A percentile compares a stretch with the other conserved stretches of the same genome.
These are phyloP conservation scores for Amphipoea oculea DNA, from an alignment of 2,888 invertebrate species.

Conservation along the genomic window DNA sequence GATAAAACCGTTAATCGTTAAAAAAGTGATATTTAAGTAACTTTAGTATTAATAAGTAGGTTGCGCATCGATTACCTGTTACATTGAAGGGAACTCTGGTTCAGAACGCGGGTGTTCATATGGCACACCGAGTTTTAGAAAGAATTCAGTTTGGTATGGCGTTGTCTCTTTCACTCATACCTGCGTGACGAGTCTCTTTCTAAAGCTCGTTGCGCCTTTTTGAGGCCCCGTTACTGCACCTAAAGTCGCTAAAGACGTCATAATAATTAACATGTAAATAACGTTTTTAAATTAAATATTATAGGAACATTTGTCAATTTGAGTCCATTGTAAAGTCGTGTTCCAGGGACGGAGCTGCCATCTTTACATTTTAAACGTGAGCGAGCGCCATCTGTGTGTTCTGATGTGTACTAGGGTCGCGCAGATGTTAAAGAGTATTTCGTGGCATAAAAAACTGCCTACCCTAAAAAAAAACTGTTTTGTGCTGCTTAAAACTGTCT, in stretches of 20 bases:
- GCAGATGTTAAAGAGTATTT: background rate
- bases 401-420: slow-evolving; percentile 24
- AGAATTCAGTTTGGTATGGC: background rate
- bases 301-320: slow-evolving; percentile 59
- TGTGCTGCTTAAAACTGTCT: background rate
- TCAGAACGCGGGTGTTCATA: background rate
- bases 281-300: slow-evolving; percentile 54
- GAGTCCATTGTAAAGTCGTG: slow-evolving; percentile 42
- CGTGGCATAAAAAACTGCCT: background rate
- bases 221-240: background rate
- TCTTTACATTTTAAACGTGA: slow-evolving; percentile 38
- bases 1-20: slow-evolving; percentile 29
- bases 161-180: background rate
- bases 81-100: background rate
- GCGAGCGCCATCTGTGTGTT: slow-evolving; percentile 44
- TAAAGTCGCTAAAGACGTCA: slow-evolving; percentile 18
- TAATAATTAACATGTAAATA: slow-evolving; percentile 37
- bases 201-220: slow-evolving; percentile 8
- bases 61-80: slow-evolving; percentile 15
- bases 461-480: background rate
- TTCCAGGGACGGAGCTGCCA: slow-evolving; percentile 52
- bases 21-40: slow-evolving; percentile 58
- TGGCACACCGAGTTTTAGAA: background rate
- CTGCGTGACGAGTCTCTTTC: background rate
- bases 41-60: slow-evolving; percentile 43